phyloP scores from a whole-genome alignment of 2,888 invertebrate species.

The Nomada lathburiana region DNA sequence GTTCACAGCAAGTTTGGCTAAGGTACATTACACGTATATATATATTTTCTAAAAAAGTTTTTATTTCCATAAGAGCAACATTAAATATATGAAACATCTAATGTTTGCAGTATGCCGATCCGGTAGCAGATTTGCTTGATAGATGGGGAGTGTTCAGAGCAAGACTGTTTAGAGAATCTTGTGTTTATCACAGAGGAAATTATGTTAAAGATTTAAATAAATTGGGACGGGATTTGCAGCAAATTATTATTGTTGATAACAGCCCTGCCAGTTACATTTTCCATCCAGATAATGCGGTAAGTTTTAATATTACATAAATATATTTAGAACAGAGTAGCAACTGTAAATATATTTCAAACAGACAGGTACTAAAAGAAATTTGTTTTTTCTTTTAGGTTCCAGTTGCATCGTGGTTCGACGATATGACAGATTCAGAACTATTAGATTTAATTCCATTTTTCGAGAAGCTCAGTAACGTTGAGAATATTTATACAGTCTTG shows the following conservation, averaged over 20 bases:
- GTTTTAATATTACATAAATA: slow-evolving; percentile 81
- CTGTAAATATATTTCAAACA: not conserved
- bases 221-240: slow-evolving; percentile 97
- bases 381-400: slow-evolving; percentile 89
- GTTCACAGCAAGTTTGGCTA: slow-evolving; percentile 99
- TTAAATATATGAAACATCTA: not conserved
- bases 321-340: too few species aligned
- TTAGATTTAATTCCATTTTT: slow-evolving; percentile 99
- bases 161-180: slow-evolving; percentile 99
- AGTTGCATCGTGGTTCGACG: slow-evolving; percentile 99
- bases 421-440: slow-evolving; percentile 98
- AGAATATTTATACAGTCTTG: slow-evolving; percentile 98
- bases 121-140: slow-evolving; percentile 99
- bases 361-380: not conserved
- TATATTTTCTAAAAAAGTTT: not conserved
- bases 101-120: slow-evolving; percentile 95
- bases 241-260: slow-evolving; percentile 99
- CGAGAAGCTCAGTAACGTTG: slow-evolving; percentile 98
- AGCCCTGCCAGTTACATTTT: slow-evolving; percentile 99
- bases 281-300: slow-evolving; percentile 99
- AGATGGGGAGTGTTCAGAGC: slow-evolving; percentile 98
- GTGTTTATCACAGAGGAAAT: slow-evolving; percentile 99
- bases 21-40: slow-evolving; percentile 85
- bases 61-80: not conserved
- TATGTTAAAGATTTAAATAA: slow-evolving; percentile 99